These are phyloP conservation scores for Danionella cerebrum DNA, from an alignment of 2,113 vertebrate genomes.

Conservation along the genomic window DNA sequence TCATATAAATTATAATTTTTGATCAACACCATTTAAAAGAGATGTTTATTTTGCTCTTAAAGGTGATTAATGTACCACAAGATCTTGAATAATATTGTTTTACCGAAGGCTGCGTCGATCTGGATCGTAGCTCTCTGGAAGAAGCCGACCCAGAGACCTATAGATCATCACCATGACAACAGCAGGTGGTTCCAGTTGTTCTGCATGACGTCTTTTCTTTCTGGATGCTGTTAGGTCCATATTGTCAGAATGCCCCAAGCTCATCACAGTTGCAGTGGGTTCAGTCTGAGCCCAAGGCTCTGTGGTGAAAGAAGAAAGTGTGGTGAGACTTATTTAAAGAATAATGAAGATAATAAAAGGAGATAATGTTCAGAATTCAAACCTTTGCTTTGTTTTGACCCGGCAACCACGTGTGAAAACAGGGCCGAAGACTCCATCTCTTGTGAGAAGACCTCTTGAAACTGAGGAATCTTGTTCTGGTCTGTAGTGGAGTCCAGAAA, in stretches of 20 bases:
- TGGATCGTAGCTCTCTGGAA: constrained; percentile 76
- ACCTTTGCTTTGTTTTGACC: constrained; percentile 58
- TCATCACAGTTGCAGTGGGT: constrained; percentile 7
- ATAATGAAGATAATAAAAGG: neutral
- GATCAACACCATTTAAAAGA: no score
- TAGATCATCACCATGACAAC: constrained; percentile 74
- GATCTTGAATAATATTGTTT: no score
- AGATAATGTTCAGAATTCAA: neutral
- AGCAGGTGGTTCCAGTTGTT: constrained; percentile 48
- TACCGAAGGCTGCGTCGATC: constrained; percentile 80
- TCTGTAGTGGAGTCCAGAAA: constrained; percentile 72
- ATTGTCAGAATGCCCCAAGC: constrained; percentile 2
- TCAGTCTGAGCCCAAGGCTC: constrained; percentile 48
- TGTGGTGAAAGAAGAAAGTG: constrained; percentile 39
- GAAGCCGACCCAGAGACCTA: constrained; percentile 72
- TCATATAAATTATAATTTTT: no score
- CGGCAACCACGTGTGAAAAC: constrained; percentile 70
- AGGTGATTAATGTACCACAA: no score
- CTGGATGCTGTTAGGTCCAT: constrained; percentile 12
- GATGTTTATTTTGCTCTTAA: no score
- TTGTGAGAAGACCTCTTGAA: constrained; percentile 62
- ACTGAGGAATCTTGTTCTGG: constrained; percentile 64
- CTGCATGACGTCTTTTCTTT: constrained; percentile 64
- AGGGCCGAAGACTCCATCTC: constrained; percentile 69
- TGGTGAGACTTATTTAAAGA: neutral